phyloP scores from a whole-genome alignment of 1,140 invertebrate genomes.

The Xylocopa sonorina region DNA sequence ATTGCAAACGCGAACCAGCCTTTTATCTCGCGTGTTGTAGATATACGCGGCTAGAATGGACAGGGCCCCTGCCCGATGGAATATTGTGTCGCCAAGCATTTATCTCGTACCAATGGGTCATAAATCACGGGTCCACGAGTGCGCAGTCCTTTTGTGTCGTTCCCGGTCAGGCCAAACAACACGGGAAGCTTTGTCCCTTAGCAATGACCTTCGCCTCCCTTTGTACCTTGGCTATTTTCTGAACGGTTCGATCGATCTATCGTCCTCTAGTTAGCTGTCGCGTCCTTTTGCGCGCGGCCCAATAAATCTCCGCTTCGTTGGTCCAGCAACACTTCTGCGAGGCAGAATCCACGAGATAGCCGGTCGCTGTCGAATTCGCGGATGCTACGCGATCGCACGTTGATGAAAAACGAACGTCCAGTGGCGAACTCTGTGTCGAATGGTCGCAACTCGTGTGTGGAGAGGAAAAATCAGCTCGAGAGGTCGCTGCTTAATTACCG shows the following conservation, averaged over 20 bases:
- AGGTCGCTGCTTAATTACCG: background rate
- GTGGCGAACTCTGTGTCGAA: too few relatives aligned
- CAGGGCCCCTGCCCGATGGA: background rate
- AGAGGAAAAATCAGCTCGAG: background rate
- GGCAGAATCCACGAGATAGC: too few relatives aligned
- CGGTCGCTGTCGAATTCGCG: too few relatives aligned
- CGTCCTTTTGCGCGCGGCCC: background rate
- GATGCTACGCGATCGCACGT: too few relatives aligned
- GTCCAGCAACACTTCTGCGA: too few relatives aligned
- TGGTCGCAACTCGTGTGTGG: too few relatives aligned
- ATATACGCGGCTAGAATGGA: background rate
- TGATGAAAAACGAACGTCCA: too few relatives aligned
- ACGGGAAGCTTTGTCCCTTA: constrained; percentile 11
- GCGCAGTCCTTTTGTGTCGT: constrained; percentile 12
- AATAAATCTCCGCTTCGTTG: too few relatives aligned
- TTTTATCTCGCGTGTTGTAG: constrained; percentile 1
- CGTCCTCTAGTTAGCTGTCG: background rate
- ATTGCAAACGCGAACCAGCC: constrained; percentile 13
- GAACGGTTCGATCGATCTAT: background rate
- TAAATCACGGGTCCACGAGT: constrained; percentile 29
- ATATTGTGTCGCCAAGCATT: constrained; percentile 37
- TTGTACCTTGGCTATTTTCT: background rate
- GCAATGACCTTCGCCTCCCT: constrained; percentile 11
- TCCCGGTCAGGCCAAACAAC: background rate
- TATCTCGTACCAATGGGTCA: constrained; percentile 25